Evolutionary conservation across 2,888 invertebrate genomes (phyloP), one percentile per base, ranked within the genome.

Genomic region (Perdita meconis): DNA sequence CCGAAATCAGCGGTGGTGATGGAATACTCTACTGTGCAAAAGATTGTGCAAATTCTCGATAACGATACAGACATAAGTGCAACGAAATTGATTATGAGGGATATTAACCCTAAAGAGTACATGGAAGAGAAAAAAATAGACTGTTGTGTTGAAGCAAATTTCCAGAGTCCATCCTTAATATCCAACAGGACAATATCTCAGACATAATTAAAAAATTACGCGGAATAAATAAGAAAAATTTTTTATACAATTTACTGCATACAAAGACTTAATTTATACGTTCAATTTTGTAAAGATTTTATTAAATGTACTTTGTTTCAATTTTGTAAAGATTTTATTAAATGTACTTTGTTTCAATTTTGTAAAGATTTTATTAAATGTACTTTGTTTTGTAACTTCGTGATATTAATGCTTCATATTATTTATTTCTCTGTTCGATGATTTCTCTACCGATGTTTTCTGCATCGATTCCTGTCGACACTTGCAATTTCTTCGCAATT

Each of bases 1-100:
- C 53, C 67, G 0, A 88, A 82, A 66, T 83, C 88, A 0, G 83
- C 88, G 10, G 66, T 89, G 12, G 80, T 88, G 13, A 86, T 88
- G 88, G 88, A 89, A 61, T 84, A 86, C 10, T 85, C 86, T 55
- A 88, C 89, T 0, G 76, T 86, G 8, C 89, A 88, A 42, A 89
- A 87, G 65, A 75, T 88, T 22, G 72, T 87, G n/a, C 88, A 87
- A n/a, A 77, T 87, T 24, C 40, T 82, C 19, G 83, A 81, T 22
- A 38, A 69, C 10, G 63, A 80, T 8, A 10, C 40, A 0, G 66
- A 82, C 5, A 3, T 82, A 13, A 4, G 55, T 10, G 57, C 66
- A 2, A 53, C 51, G 3, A 80, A 47, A n/a, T 6, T 71, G 51
- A 53, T 50, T 13, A 65, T 83, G 6, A 82, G 51, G 2, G 71